Base-by-base conservation (phyloP, 1,140 invertebrate genomes). In the Drosophila lowei region DNA sequence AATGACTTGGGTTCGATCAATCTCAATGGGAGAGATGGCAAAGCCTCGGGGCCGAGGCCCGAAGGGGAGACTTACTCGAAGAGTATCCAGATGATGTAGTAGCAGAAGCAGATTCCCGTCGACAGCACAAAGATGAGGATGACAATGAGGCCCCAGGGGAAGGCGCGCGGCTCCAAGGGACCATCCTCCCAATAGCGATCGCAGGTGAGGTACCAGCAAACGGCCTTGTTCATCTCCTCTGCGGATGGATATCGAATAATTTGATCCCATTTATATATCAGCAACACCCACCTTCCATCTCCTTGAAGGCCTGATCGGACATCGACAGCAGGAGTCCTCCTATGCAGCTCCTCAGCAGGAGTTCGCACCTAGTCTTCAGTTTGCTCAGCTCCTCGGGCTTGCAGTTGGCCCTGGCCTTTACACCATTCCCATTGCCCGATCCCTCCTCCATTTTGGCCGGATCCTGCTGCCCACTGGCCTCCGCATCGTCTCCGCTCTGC, bases 131-230 rank as follows among this genome's bases (percentile, higher is more conserved):
- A 94, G 54, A 96, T 94, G 25, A 97, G 93, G 56, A 95, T 94
- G 52, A 95, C 93, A 44, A 96, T 93, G 42, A 95, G 92, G 56
- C 95, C 95, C 95, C 96, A 96, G 9, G 96, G 96, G 90, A 96
- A 97, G 63, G 94, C 94, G 65, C 95, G 93, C 18, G 95, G 93
- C 75, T 95, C 94, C 54, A 94, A 93, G 66, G 94, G 94, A 4
- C 95, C 94, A 90, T 97, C 96, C 90, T 97, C 96, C 96, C 96
- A 97, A 92, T 97, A 98, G 49, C 95, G 94, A 89, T 97, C 96
- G 91, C 97, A 98, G 60, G 96, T 97, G 71, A 98, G 92, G 91
- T 97, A 98, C 94, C 96, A 97, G 90, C 97, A 98, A 50, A 98
- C 94, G 8, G 95, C 96, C 78, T 95, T 94, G 89, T 97, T 96